Percentiles rank a stretch among this genome's conserved stretches.
Evolutionary conservation across 2,888 invertebrate genomes (phyloP).

Genomic region (Tribolium freemani): DNA sequence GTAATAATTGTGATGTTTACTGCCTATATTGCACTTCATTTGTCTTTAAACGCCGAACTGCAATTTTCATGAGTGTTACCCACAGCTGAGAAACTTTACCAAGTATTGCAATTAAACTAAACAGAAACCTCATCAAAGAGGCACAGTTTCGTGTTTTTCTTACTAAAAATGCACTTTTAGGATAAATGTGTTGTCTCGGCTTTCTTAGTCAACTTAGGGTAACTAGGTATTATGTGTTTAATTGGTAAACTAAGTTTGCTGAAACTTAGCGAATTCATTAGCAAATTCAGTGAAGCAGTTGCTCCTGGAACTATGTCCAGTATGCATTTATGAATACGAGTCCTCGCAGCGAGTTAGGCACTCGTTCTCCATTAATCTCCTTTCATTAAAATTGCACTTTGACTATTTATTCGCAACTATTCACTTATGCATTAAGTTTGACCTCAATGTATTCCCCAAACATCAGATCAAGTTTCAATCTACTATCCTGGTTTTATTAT

Average conservation of each 20-base stretch:
- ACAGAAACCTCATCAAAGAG: no score
- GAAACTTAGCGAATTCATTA: not conserved
- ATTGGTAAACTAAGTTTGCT: not conserved
- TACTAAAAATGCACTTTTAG: no score
- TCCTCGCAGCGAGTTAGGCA: not conserved
- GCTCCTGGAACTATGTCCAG: not conserved
- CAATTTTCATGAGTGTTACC: not conserved
- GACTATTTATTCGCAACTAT: not conserved
- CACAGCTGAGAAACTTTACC: no score
- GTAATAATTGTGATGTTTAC: slow-evolving; percentile 35
- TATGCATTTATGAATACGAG: not conserved
- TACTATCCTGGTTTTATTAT: not conserved
- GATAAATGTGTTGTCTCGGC: no score
- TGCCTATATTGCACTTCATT: not conserved
- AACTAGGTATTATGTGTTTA: not conserved
- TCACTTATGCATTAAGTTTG: slow-evolving; percentile 1
- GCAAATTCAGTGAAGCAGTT: not conserved
- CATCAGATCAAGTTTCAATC: slow-evolving; percentile 16
- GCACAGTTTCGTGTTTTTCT: no score
- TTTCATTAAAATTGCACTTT: not conserved
- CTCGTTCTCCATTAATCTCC: not conserved
- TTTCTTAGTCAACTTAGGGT: no score
- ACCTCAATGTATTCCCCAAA: not conserved
- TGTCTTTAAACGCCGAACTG: not conserved
- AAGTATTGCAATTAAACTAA: no score